These are phyloP conservation scores for Artibeus jamaicensis DNA, from an alignment of 2,797 vertebrate genomes.

Conservation along the genomic window DNA sequence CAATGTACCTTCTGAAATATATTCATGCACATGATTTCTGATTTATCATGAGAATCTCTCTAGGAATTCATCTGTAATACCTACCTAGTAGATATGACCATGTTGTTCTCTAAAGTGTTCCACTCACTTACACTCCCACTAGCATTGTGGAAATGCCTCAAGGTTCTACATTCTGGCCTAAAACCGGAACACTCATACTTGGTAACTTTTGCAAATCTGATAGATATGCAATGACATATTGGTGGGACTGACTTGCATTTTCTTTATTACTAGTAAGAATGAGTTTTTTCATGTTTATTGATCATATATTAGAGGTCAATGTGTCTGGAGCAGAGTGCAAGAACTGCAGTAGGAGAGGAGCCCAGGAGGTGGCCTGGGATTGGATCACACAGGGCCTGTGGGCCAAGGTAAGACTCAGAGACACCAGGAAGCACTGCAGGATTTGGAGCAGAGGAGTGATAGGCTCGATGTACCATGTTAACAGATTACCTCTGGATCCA, in stretches of 20 bases:
- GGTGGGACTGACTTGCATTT: not conserved
- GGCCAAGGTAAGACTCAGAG: not conserved
- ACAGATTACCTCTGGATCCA: slow-evolving; percentile 4
- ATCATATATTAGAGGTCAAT: not conserved
- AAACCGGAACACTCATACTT: not conserved
- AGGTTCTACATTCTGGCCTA: not conserved
- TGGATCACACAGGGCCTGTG: not conserved
- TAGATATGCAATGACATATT: not conserved
- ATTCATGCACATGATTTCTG: not conserved
- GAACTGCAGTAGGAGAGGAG: not conserved
- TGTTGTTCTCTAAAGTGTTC: not conserved
- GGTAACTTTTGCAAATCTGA: not conserved
- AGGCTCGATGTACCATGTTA: too few relatives aligned
- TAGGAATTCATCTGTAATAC: not conserved
- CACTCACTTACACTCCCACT: not conserved
- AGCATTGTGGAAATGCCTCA: not conserved
- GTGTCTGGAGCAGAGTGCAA: not conserved
- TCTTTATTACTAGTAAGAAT: not conserved
- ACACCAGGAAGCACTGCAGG: not conserved
- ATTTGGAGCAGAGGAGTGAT: not conserved
- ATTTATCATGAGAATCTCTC: not conserved
- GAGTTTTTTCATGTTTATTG: not conserved
- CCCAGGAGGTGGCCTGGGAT: not conserved
- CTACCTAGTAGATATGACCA: not conserved
- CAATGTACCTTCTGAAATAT: not conserved